Conservation (phyloP, 2,113 vertebrate genomes). For the Caracal caracal region DNA sequence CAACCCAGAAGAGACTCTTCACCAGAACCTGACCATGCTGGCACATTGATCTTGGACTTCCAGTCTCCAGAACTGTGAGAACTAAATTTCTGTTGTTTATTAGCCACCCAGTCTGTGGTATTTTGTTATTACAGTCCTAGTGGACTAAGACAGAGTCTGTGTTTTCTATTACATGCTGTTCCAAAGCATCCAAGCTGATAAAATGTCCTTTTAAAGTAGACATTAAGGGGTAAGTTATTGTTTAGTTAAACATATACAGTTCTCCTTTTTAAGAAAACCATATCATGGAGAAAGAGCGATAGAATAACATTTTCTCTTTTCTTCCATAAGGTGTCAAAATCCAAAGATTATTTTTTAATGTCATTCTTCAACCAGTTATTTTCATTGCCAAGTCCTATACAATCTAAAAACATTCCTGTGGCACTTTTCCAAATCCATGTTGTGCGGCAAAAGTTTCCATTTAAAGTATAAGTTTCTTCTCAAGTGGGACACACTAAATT, state of each 20-base stretch:
- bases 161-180: constrained; percentile 40
- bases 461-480: background rate
- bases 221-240: background rate
- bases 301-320: constrained; percentile 12
- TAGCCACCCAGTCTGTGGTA: background rate
- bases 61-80: background rate
- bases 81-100: background rate
- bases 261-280: constrained; percentile 40
- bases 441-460: constrained; percentile 35
- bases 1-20: background rate
- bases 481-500: constrained; percentile 19
- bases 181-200: constrained; percentile 12
- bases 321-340: constrained; percentile 51
- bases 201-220: constrained; percentile 31
- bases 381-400: constrained; percentile 37
- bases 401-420: constrained; percentile 43
- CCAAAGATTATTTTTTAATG: constrained; percentile 58
- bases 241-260: constrained; percentile 16
- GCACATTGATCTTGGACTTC: background rate
- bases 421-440: constrained; percentile 16
- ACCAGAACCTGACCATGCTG: background rate
- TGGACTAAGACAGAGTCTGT: background rate
- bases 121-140: background rate
- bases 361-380: constrained; percentile 46
- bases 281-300: constrained; percentile 16